phyloP scores from a whole-genome alignment of 2,797 vertebrate genomes.

The Pangasius macronema region DNA sequence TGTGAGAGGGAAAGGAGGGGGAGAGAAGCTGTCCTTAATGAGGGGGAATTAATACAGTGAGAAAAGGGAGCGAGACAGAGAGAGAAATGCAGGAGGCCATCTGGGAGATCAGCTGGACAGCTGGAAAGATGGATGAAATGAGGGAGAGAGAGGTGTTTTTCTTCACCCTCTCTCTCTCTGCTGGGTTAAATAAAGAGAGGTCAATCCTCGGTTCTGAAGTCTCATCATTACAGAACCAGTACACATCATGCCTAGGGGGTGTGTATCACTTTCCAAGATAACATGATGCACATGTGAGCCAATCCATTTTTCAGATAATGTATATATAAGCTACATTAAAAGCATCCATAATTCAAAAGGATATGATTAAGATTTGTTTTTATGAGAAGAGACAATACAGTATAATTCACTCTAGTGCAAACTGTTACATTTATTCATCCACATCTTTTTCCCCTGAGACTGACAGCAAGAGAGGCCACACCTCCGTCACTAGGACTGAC shows the following conservation, averaged over 20 bases:
- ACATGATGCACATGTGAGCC: neutral
- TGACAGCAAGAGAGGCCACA: neutral
- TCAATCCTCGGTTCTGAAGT: neutral
- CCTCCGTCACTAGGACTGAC: neutral
- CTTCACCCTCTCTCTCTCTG: neutral
- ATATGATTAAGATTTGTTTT: neutral
- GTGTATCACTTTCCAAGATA: neutral
- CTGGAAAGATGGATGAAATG: constrained; percentile 59
- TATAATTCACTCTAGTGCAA: neutral
- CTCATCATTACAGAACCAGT: neutral
- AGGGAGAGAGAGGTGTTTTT: constrained; percentile 32
- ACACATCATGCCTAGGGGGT: neutral
- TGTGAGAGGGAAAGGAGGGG: constrained; percentile 41
- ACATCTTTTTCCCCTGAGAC: constrained; percentile 25
- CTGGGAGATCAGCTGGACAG: constrained; percentile 69
- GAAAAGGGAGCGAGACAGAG: neutral
- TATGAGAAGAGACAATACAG: neutral
- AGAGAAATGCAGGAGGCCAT: constrained; percentile 60
- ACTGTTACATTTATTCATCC: neutral
- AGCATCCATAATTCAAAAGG: neutral
- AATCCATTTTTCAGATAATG: neutral
- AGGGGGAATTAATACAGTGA: constrained; percentile 72
- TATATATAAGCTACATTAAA: neutral
- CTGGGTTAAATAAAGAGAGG: neutral
- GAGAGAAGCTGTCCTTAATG: constrained; percentile 64